Evolutionary conservation across 2,888 invertebrate species (phyloP), one percentile per base, ranked within the genome.

Genomic region (Limenitis camilla): DNA sequence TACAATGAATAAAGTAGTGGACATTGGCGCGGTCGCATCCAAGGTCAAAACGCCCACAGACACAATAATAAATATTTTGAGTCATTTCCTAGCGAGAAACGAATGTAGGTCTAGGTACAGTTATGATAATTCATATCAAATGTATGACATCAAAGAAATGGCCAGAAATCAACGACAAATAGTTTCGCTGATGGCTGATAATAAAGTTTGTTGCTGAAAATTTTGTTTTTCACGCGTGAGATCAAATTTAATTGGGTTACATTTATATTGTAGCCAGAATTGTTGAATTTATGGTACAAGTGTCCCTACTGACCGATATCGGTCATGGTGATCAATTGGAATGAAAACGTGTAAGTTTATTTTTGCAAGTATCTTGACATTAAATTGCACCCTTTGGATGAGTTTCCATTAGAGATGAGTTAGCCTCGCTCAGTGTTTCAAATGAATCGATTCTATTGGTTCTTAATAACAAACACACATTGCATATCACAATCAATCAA

Each of bases 41-140:
- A 82, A 81, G 81, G 82, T 74, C 61, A 58, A 50, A 62, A 65
- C 79, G 65, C 81, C 79, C 71, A 79, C 82, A 47, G 53, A 49
- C 55, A 54, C 61, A 67, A 72, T 68, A 71, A 74, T 71, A 71
- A 61, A 73, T 74, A 71, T 74, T 72, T 74, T 68, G 69, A 69
- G 60, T 72, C 71, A 69, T 72, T 79, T 78, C 78, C 78, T 79
- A 67, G 49, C 57, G 19, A 19, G 19, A 19, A 19, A 19, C 60
- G 56, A 63, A 68, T 66, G 56, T 67, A 61, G 68, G 66, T 72
- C 69, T 73, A 67, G 67, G 61, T 64, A 54, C 49, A 41, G 11
- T 31, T 31, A 10, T 36, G 11, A 48, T 54, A 57, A 46, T 46
- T 54, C 51, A 54, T 46, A 49, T 56, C 38, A 38, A 50, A 51